These are phyloP conservation scores for Salticus scenicus DNA, from an alignment of 2,888 invertebrate species.

Conservation along the genomic window DNA sequence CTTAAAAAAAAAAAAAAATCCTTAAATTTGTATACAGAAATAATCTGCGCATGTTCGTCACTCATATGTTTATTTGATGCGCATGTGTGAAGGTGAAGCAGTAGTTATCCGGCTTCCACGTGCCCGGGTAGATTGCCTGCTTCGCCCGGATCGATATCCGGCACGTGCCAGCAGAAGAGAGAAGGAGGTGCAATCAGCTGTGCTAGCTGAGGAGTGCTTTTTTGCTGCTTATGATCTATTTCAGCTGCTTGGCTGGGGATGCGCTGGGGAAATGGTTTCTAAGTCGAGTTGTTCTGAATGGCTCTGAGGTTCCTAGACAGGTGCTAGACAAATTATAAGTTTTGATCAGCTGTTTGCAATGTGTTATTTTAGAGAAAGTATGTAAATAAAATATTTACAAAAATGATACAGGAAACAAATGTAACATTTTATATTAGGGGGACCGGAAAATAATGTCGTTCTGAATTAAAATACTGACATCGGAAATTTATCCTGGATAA, in stretches of 20 bases:
- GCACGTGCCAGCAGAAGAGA: not conserved
- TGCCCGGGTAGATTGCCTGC: not conserved
- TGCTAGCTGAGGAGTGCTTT: not conserved
- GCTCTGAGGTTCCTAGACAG: too few species aligned
- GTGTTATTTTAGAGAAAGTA: too few species aligned
- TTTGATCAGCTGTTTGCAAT: too few species aligned
- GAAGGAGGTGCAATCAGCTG: not conserved
- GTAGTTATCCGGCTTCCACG: conserved; percentile 6
- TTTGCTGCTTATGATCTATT: not conserved
- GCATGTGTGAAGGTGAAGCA: not conserved
- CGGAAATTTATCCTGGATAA: too few species aligned
- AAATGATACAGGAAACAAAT: too few species aligned
- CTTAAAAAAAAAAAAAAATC: too few species aligned
- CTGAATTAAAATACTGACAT: too few species aligned
- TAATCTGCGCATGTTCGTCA: not conserved
- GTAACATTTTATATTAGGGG: too few species aligned
- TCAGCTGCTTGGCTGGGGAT: not conserved
- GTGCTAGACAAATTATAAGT: too few species aligned
- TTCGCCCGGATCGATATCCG: not conserved
- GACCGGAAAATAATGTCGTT: too few species aligned
- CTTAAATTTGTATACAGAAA: too few species aligned
- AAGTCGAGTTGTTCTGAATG: not conserved
- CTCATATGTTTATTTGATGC: not conserved
- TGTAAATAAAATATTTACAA: too few species aligned
- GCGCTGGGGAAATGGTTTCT: not conserved